A percentile compares a stretch with the other conserved stretches of the same genome.
Conservation (phyloP, 2,797 vertebrate genomes). For the Sebastes minor region DNA sequence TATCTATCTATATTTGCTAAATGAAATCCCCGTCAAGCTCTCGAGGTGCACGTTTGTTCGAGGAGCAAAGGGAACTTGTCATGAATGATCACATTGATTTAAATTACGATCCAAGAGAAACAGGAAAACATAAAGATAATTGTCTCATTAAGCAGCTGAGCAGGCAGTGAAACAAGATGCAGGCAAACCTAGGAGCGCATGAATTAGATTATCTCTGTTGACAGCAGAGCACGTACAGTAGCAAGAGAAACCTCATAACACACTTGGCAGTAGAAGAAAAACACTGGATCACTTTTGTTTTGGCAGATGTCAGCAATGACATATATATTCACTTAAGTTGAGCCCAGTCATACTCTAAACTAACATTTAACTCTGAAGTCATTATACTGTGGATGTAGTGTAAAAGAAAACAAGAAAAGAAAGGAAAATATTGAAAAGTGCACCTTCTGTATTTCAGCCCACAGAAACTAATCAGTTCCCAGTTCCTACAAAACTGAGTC, state of each 20-base stretch:
- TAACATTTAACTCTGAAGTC: too few relatives aligned
- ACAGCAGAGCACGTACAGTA: neutral
- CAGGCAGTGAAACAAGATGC: neutral
- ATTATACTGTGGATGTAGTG: neutral
- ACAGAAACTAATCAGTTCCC: neutral
- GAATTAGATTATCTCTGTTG: constrained; percentile 34
- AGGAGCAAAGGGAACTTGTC: neutral
- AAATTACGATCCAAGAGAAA: neutral
- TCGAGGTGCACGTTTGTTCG: neutral
- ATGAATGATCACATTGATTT: neutral
- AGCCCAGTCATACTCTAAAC: neutral
- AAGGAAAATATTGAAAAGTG: neutral
- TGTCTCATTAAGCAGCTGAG: constrained; percentile 39
- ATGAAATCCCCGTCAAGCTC: neutral
- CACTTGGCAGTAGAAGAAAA: neutral
- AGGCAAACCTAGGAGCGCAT: neutral
- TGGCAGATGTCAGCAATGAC: neutral
- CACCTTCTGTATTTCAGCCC: neutral
- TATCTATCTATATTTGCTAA: neutral
- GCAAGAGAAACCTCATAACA: neutral
- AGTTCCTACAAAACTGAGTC: neutral
- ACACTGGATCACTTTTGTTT: neutral
- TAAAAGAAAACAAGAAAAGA: neutral
- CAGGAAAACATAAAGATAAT: constrained; percentile 36
- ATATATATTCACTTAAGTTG: neutral